These are phyloP conservation scores for Leuciscus waleckii DNA, from an alignment of 2,797 vertebrate species.

Conservation along the genomic window DNA sequence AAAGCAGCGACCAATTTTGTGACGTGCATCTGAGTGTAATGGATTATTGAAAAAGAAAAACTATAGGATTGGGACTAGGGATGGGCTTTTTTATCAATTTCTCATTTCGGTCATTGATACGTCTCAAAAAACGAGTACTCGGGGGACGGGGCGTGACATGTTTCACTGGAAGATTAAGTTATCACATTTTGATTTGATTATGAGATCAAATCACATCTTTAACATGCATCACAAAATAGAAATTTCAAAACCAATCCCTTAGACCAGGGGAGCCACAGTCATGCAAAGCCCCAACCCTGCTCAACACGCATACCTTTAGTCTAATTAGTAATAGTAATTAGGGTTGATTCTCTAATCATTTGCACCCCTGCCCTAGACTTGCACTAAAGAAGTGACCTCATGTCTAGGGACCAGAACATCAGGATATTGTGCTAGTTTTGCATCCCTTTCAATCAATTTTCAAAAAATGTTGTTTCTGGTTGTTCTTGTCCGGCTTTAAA, in stretches of 20 bases:
- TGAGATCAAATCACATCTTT: too few species aligned
- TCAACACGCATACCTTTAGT: background rate
- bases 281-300: too few species aligned
- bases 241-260: background rate
- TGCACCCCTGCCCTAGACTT: background rate
- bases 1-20: background rate
- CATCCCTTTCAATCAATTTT: background rate
- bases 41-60: background rate
- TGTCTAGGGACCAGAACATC: background rate
- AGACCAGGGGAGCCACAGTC: too few species aligned
- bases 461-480: background rate
- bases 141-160: too few species aligned
- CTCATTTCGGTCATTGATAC: too few species aligned
- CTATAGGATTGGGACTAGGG: background rate
- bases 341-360: background rate
- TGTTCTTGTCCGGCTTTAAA: background rate
- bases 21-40: background rate
- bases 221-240: too few species aligned
- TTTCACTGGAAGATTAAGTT: too few species aligned
- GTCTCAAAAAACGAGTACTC: too few species aligned
- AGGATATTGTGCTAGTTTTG: background rate
- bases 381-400: background rate
- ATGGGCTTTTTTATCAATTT: too few species aligned
- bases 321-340: too few species aligned
- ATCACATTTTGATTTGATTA: too few species aligned